Conservation (phyloP, 2,113 vertebrate species). For the Beaufortia kweichowensis region DNA sequence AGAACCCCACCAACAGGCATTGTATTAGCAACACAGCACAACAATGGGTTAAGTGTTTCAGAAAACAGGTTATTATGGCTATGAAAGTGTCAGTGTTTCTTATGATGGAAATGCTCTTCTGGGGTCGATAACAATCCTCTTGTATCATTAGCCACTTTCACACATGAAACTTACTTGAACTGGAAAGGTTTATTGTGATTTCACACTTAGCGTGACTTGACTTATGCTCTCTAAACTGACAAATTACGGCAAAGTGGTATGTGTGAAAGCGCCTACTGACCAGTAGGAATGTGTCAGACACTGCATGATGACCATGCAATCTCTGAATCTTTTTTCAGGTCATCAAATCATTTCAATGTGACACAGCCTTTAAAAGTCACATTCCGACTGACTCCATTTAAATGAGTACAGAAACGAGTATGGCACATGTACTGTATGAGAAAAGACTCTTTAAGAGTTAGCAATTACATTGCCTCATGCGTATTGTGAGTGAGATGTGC, state of each 20-base stretch:
- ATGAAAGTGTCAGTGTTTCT: constrained; percentile 25
- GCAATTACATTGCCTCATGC: background rate
- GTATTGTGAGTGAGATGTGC: constrained; percentile 9
- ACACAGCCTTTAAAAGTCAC: constrained; percentile 5
- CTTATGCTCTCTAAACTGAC: no score
- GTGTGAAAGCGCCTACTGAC: no score
- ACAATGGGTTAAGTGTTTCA: constrained; percentile 21
- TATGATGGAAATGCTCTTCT: constrained; percentile 5
- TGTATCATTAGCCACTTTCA: constrained; percentile 12
- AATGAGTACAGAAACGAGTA: background rate
- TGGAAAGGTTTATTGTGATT: no score
- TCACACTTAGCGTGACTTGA: no score
- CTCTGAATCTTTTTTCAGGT: background rate
- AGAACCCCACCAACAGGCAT: constrained; percentile 68
- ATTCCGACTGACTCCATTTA: background rate
- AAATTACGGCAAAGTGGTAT: no score
- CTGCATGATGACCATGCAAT: background rate
- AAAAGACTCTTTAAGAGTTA: background rate
- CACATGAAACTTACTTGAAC: background rate
- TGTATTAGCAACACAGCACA: constrained; percentile 62
- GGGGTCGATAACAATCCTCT: background rate
- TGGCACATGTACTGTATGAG: background rate
- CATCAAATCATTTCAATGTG: background rate
- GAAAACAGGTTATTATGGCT: constrained; percentile 3
- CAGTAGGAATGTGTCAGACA: no score